Evolutionary conservation across 2,113 vertebrate genomes (phyloP), one percentile per base, ranked within the genome.

Genomic region (Raja brachyura): DNA sequence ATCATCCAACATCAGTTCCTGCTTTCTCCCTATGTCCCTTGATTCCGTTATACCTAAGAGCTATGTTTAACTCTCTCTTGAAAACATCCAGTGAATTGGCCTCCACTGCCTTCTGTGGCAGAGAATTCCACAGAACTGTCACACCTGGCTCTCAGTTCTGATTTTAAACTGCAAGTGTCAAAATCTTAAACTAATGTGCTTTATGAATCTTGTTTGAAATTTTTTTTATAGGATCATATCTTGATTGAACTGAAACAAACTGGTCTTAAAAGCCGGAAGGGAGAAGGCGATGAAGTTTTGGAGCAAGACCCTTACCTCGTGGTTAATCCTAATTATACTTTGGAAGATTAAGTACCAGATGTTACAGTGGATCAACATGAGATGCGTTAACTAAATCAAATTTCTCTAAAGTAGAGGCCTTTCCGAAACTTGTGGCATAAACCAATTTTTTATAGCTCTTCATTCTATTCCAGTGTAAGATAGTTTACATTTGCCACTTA

Each of bases 261-360:
- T 0, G 97, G 98, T 8, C 94, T 99, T 94, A 98, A 96, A 94
- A 97, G 97, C 75, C 97, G 97, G 1, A 94, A 94, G 0, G 97
- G 97, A 83, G 93, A 96, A 61, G 95, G 93, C 48, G 94, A 94
- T 31, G 95, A 96, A 93, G 95, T 93, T 93, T 96, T 95, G 18
- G 97, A 97, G 16, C 96, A 97, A 79, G 98, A 99, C 28, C 97
- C 96, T 0, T 98, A 97, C 92, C 95, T 99, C 93, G 99, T 99
- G 0, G 99, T 99, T 94, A 99, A 99, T 94, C 99, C 98, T 28
- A 99, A 99, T 96, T 99, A 99, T 95, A 95, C 96, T 68, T 96
- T 99, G 93, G 98, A 99, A 93, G 98, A 99, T 94, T 99, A 95
- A 94, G 25, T 93, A 11, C 14, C 22, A 63, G 63, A 25, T 33